Evolutionary conservation across 2,113 vertebrate genomes (phyloP), one percentile per base, ranked within the genome.

Genomic region (Chaetops frenatus): DNA sequence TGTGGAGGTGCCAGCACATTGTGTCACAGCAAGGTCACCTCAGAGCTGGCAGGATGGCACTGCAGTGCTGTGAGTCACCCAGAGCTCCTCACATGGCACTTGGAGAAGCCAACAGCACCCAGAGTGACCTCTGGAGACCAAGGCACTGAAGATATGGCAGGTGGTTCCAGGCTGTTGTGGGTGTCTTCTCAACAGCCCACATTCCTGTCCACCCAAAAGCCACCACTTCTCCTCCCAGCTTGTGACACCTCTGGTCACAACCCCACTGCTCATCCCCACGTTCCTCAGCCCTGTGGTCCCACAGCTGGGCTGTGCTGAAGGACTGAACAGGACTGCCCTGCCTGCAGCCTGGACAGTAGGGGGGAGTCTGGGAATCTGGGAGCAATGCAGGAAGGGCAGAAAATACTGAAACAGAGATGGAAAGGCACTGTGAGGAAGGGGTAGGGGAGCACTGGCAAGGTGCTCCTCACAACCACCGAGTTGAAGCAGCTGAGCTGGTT

Each of bases 51-150:
- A 88, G 86, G 50, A 48, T 42, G 11, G 17, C 48, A 8, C 7
- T 0, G 2, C 74, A 31, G 14, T 48, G 35, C 67, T 69, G 48
- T 95, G 95, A 95, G 88, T 92, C 92, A 92, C 80, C 48, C 56
- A 95, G 73, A 88, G 36, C 87, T 92, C 76, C 83, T 88, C 85
- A 86, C 47, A 33, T 7, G 50, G 62, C 56, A 28, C 45, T 51
- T 51, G 85, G 40, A 69, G 69, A 82, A 62, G 84, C 62, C 48
- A 50, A 15, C 15, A 7, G 1, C n/a, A 45, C 56, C 13, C 62
- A 16, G 70, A 60, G 71, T 90, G 58, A 90, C 58, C 58, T 76
- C 86, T 3, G 2, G 45, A 53, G 36, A 88, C 45, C 66, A 66
- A 88, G 61, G 58, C 84, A 71, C 53, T 3, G 8, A 67, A 48